These are phyloP conservation scores for Coracopsis vasa DNA, from an alignment of 2,113 vertebrate genomes.

Conservation along the genomic window DNA sequence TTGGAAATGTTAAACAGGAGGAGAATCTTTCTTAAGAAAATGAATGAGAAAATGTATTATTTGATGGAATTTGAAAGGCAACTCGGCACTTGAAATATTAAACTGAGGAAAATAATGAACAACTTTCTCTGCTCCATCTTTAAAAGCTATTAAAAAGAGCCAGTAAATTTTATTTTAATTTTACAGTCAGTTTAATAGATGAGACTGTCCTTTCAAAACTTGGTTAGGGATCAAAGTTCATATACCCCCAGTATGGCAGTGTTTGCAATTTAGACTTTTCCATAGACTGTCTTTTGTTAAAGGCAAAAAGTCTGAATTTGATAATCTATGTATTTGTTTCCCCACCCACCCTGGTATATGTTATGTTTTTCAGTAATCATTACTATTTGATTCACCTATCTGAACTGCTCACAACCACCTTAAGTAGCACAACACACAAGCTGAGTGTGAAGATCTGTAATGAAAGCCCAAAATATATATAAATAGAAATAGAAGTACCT, in stretches of 20 bases:
- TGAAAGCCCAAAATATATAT: not conserved
- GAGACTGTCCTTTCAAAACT: not conserved
- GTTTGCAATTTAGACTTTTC: not conserved
- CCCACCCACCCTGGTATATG: accelerated
- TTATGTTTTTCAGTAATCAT: not conserved
- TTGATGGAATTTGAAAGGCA: not conserved
- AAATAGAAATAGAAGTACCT: not conserved
- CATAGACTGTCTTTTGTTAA: not conserved
- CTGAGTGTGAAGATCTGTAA: not conserved
- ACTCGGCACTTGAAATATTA: not conserved
- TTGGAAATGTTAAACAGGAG: not conserved
- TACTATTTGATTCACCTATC: not conserved
- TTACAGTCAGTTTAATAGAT: not conserved
- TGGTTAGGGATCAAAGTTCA: not conserved
- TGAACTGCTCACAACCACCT: not conserved
- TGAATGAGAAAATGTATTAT: not conserved
- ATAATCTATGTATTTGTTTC: not conserved
- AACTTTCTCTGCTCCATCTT: not conserved
- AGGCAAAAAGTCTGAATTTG: not conserved
- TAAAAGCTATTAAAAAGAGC: not conserved
- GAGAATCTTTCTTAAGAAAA: not conserved
- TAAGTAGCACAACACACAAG: not conserved
- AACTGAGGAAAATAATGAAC: not conserved
- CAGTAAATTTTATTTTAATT: not conserved
- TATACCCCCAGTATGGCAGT: not conserved